Evolutionary conservation across 2,888 invertebrate species (phyloP), one percentile per base, ranked within the genome.

Genomic region (Ochropleura plecta): DNA sequence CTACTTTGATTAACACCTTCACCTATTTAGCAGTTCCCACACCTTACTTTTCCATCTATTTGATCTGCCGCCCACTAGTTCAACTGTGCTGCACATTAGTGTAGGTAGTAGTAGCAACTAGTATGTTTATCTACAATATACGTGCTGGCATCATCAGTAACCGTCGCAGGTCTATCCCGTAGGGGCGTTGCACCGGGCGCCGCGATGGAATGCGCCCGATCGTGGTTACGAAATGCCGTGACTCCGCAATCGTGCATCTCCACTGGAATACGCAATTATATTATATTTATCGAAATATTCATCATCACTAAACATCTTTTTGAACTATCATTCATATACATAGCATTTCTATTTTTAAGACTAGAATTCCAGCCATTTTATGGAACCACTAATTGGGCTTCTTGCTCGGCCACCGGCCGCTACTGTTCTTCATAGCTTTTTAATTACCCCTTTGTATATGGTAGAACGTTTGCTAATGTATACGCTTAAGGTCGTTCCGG

Each of bases 211-310:
- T 96, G 96, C 86, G 92, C 92, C 93, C 93, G 95, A 93, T 93
- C 93, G 94, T 92, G 91, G 94, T 96, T 95, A 94, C 95, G 95
- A 96, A 96, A 96, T 93, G 89, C 92, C 93, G 90, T 93, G 94
- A 92, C 94, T 94, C 90, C 86, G 89, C 93, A 92, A 94, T 92
- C 91, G 90, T 90, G 90, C 88, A 86, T 91, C 91, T 92, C 87
- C 81, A 88, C 85, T 90, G 88, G 90, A 93, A 93, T 92, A 92
- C 90, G 92, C 90, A 92, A 93, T 92, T 89, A 90, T 89, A 89
- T 87, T 86, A 85, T 84, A 90, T 85, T 86, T 88, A 87, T 88
- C 83, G 73, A 83, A 88, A 88, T 83, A 86, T 87, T 87, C 81
- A 75, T 85, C 76, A 84, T 81, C 77, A 76, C 79, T 67, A 46